These are phyloP conservation scores for Sylvia borin DNA, from an alignment of 2,797 vertebrate genomes.

Conservation along the genomic window DNA sequence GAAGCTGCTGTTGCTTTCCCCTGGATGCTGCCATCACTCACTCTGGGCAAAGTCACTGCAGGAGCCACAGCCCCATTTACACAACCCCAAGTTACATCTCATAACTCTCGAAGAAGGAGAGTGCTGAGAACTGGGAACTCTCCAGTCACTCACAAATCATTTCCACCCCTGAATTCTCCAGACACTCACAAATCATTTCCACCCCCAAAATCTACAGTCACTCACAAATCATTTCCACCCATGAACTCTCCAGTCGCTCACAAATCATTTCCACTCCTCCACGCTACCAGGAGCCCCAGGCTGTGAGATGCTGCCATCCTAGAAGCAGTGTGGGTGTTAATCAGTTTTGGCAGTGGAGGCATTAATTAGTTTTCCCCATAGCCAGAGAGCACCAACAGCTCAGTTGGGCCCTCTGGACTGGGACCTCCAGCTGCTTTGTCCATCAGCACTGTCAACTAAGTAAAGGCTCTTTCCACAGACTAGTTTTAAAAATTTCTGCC, in stretches of 20 bases:
- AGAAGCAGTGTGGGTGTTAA: not conserved
- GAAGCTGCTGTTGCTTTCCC: not conserved
- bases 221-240: not conserved
- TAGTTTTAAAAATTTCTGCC: not conserved
- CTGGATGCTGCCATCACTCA: fast-evolving
- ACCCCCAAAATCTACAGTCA: not conserved
- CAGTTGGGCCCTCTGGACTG: fast-evolving
- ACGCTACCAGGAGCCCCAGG: fast-evolving
- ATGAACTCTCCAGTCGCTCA: not conserved
- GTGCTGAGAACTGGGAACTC: not conserved
- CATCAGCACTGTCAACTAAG: fast-evolving
- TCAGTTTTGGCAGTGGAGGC: not conserved
- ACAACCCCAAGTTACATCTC: not conserved
- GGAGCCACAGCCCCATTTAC: fast-evolving
- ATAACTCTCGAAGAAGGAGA: not conserved
- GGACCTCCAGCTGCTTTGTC: not conserved
- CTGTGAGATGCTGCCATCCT: not conserved
- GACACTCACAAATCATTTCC: not conserved
- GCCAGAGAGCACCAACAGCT: not conserved
- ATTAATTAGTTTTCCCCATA: not conserved
- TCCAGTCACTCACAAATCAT: not conserved
- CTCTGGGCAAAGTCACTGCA: not conserved
- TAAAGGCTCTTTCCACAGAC: not conserved
- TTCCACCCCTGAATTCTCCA: not conserved
- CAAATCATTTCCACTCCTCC: not conserved